A percentile compares a stretch with the other conserved stretches of the same genome.
Conservation (phyloP, 2,113 vertebrate species). For the Sterrhoptilus dennistouni region DNA sequence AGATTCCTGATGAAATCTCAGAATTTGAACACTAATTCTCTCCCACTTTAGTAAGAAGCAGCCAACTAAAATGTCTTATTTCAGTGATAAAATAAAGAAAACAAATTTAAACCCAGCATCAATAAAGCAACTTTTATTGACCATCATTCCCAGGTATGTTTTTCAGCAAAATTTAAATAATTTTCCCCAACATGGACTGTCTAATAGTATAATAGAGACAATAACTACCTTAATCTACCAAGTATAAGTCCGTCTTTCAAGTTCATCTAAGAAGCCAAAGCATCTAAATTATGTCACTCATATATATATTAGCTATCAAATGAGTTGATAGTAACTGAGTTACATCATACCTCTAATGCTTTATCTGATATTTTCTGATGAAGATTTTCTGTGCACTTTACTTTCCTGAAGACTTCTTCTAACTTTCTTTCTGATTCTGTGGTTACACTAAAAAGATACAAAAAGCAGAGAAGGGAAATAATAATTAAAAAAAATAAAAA, state of each 20-base stretch:
- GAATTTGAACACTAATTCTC: not conserved
- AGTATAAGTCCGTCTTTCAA: not conserved
- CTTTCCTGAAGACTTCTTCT: constrained; percentile 33
- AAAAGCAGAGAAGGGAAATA: not conserved
- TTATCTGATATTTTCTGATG: constrained; percentile 21
- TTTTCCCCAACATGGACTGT: not conserved
- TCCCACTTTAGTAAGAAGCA: not conserved
- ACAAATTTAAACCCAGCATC: not conserved
- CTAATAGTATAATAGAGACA: not conserved
- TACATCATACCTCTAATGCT: constrained; percentile 64
- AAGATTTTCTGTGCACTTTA: constrained; percentile 12
- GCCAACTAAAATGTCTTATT: not conserved
- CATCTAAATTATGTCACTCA: not conserved
- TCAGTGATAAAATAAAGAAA: not conserved
- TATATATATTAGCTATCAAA: not conserved
- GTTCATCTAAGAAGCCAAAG: not conserved
- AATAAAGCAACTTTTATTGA: not conserved
- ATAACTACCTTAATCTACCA: not conserved
- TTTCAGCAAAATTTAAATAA: not conserved
- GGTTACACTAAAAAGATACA: constrained; percentile 48
- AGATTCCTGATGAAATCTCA: not conserved
- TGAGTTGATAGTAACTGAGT: not conserved
- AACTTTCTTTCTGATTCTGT: not conserved
- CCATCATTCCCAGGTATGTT: not conserved
- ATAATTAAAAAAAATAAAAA: not conserved